Base-by-base conservation (phyloP, 2,797 vertebrate genomes). In the Brachyalestes nurse region DNA sequence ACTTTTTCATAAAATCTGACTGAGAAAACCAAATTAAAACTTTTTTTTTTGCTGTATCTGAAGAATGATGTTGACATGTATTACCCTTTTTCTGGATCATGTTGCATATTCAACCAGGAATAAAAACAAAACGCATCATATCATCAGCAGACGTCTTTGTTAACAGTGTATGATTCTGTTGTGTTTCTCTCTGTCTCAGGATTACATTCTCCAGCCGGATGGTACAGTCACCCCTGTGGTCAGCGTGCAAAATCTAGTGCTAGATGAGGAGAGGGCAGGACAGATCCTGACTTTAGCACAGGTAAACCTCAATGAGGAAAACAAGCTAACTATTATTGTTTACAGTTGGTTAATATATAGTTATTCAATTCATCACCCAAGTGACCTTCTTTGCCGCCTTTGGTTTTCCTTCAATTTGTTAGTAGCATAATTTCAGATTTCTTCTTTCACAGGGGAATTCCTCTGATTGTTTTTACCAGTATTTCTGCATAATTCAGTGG, bases 241-340 rank as follows among this genome's bases (percentile, higher is more conserved):
- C 89, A 94, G 80, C 17, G 71, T 94, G 70, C 95, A 95, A 85
- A 96, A 95, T 85, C 93, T 93, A 57, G 92, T 96, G 61, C 85
- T 96, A 67, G 95, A 94, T 83, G 95, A 96, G 83, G 92, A 94
- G 88, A 92, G 95, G 73, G 94, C 94, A 0, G 94, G 94, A 38
- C 93, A 95, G 88, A 95, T 95, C 79, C 83, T 95, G 87, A 77
- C 78, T 6, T 55, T 70, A 64, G 70, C 83, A n/a, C 74, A 84
- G 72, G 88, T 66, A 3, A 53, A 19, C 55, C 2, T 19, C 1
- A 6, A 16, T 51, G 34, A 34, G 34, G 34, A 34, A 34, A 34
- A 34, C 34, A 34, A 34, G 34, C 34, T 34, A 34, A 34, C 34
- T 34, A 4, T 34, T 34, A 34, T 34, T 34, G 2, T 34, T 34